Percentiles rank a stretch among this genome's conserved stretches.
phyloP scores from a whole-genome alignment of 2,113 vertebrate species.

The Petaurus breviceps region DNA sequence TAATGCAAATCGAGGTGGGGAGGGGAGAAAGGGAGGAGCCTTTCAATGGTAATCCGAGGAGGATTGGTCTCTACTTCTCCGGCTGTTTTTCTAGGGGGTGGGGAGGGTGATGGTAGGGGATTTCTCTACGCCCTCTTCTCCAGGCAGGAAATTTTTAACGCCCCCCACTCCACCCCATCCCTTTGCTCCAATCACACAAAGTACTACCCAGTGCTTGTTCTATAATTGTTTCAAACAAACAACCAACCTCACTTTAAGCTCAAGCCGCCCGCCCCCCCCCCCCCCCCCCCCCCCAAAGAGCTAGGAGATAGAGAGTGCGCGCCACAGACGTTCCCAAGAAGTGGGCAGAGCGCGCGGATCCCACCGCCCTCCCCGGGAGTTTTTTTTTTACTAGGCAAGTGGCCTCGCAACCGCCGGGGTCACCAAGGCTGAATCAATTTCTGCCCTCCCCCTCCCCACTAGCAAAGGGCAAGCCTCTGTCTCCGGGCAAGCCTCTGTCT shows the following conservation, averaged over 20 bases:
- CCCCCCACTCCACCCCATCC: not conserved
- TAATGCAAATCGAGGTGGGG: slow-evolving; percentile 84
- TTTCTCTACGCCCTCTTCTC: slow-evolving; percentile 68
- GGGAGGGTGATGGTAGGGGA: slow-evolving; percentile 62
- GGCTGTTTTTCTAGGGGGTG: slow-evolving; percentile 61
- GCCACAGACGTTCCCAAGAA: not conserved
- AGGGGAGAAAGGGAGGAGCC: slow-evolving; percentile 85
- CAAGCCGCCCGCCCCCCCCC: too few relatives aligned
- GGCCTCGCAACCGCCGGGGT: not conserved
- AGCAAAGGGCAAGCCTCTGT: not conserved
- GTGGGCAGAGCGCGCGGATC: not conserved
- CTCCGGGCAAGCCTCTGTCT: not conserved
- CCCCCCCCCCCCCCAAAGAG: slow-evolving; percentile 66
- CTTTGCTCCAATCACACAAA: slow-evolving; percentile 37
- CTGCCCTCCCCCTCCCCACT: not conserved
- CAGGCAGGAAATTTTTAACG: slow-evolving; percentile 69
- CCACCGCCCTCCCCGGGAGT: not conserved
- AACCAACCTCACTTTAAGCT: not conserved
- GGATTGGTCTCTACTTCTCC: slow-evolving; percentile 82
- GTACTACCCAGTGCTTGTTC: slow-evolving; percentile 39
- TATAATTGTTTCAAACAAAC: not conserved
- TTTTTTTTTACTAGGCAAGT: not conserved
- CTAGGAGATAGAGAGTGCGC: not conserved
- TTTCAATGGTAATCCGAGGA: slow-evolving; percentile 76
- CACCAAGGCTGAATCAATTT: not conserved